Evolutionary conservation across 2,888 invertebrate genomes (phyloP), one percentile per base, ranked within the genome.

Genomic region (Epirrita christyi): DNA sequence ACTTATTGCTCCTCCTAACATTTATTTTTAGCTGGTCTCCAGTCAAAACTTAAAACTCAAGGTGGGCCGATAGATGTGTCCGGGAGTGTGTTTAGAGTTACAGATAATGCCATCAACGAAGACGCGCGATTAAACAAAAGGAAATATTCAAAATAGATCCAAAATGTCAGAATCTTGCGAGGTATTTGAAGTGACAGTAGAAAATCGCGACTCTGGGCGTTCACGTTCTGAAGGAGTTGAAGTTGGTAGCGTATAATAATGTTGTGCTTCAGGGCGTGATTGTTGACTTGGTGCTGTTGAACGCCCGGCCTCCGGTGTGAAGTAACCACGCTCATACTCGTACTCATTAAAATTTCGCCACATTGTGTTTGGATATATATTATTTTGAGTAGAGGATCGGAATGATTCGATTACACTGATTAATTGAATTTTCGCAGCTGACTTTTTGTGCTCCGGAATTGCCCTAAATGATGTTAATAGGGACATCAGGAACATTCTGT

Each of bases 141-240:
- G 21, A 21, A 21, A 21, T 21, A 21, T 21, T 21, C 21, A 21
- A 21, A 21, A 21, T 59, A 59, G 13, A 21, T 48, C 59, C 59
- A 55, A 62, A 59, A 53, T 48, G 13, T 62, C 62, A 46, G 59
- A 62, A 62, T 62, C 52, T 62, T 62, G 59, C 52, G 59, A 62
- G 49, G 62, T 21, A 59, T 14, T 59, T 59, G 62, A 62, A 59
- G 55, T 62, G 45, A 15, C 59, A 55, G 45, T 53, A 52, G 61
- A 61, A 52, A 61, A 15, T 59, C 58, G 61, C 55, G 49, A 61
- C 58, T 61, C 61, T 55, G 61, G 10, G 47, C 61, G 61, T 61
- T 61, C 58, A 38, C 34, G 55, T 43, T 21, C 28, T 55, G 61
- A 48, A 58, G 54, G 58, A 61, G 29, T 36, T 61, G 55, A 59